Conservation (phyloP, 2,888 invertebrate genomes). For the Drosophila nr. perissopoda region DNA sequence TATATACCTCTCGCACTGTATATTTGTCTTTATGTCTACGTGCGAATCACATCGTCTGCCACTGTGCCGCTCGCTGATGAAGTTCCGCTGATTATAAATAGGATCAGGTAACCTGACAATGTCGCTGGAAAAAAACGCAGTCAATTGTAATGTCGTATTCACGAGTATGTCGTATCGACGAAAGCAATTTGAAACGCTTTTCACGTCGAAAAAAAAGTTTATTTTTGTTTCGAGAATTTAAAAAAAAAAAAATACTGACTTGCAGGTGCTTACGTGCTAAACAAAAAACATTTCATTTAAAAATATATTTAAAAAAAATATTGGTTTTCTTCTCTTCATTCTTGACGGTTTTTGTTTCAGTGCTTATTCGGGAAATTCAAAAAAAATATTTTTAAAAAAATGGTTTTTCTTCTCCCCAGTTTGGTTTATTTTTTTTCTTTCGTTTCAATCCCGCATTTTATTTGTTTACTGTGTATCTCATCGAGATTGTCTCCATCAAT, state of each 20-base stretch:
- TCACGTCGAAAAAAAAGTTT: neutral
- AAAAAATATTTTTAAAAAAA: neutral
- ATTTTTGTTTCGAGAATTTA: neutral
- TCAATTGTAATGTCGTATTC: neutral
- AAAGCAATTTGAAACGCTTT: neutral
- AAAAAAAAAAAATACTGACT: neutral
- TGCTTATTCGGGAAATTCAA: neutral
- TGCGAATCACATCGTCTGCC: slow-evolving; percentile 8
- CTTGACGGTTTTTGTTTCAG: neutral
- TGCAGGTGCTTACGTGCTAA: neutral
- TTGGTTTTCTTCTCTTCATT: neutral
- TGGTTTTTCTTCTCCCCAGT: neutral
- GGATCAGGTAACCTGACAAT: neutral
- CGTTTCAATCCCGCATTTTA: neutral
- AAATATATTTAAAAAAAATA: neutral
- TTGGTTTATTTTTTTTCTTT: neutral
- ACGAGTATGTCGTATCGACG: neutral
- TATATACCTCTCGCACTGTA: neutral
- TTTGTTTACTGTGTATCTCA: neutral
- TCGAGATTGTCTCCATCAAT: neutral
- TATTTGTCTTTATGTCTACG: slow-evolving; percentile 9
- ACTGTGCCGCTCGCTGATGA: neutral
- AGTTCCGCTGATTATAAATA: slow-evolving; percentile 4
- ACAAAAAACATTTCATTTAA: neutral
- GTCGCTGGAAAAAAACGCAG: too few relatives aligned